Percentiles rank a stretch among this genome's conserved stretches.
Evolutionary conservation across 1,140 invertebrate genomes (phyloP).

Genomic region (Pinna nobilis): DNA sequence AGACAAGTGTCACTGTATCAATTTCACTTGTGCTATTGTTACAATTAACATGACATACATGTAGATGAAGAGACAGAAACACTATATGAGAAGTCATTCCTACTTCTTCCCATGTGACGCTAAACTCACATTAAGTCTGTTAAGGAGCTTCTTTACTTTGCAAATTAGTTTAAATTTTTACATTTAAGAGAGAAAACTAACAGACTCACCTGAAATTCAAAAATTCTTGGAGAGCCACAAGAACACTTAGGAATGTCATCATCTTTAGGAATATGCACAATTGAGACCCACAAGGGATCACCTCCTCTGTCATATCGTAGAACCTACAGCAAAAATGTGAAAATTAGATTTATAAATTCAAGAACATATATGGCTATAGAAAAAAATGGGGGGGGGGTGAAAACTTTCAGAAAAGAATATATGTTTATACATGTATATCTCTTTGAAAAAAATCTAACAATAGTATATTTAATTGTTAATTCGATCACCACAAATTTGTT

Average conservation of each 20-base stretch:
- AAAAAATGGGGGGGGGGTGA: neutral
- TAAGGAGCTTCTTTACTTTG: too few relatives aligned
- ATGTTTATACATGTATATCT: neutral
- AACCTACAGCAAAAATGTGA: constrained; percentile 80
- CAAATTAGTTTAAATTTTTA: too few relatives aligned
- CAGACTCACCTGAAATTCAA: constrained; percentile 89
- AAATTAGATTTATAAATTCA: neutral
- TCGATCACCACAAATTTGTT: too few relatives aligned
- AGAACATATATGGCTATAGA: neutral
- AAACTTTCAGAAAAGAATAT: neutral
- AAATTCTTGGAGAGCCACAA: constrained; percentile 85
- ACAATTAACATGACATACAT: too few relatives aligned
- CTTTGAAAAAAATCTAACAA: neutral
- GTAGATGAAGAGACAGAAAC: too few relatives aligned
- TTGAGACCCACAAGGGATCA: constrained; percentile 87
- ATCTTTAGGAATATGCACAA: constrained; percentile 53
- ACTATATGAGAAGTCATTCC: too few relatives aligned
- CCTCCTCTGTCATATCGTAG: constrained; percentile 88
- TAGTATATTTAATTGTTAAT: neutral
- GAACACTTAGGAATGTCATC: constrained; percentile 84
- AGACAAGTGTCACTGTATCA: too few relatives aligned
- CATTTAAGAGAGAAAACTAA: too few relatives aligned
- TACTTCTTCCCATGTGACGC: too few relatives aligned
- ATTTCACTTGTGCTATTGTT: too few relatives aligned
- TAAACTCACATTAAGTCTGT: too few relatives aligned